These are phyloP conservation scores for Scomber colias DNA, from an alignment of 2,113 vertebrate genomes.

Conservation along the genomic window DNA sequence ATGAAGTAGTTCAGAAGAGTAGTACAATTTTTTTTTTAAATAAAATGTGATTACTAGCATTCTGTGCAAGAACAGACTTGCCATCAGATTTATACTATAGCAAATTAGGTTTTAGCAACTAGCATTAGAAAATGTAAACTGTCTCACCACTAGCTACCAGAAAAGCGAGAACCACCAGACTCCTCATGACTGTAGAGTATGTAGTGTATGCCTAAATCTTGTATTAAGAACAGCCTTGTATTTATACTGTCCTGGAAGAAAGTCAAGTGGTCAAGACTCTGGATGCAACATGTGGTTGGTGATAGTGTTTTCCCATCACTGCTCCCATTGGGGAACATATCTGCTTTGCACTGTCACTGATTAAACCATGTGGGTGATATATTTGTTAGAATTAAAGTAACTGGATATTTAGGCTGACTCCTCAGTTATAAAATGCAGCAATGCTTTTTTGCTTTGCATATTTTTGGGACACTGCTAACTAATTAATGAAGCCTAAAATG, in stretches of 20 bases:
- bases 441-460: background rate
- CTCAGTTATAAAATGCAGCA: background rate
- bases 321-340: background rate
- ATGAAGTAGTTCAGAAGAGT: background rate
- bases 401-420: background rate
- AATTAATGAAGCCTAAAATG: background rate
- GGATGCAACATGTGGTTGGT: constrained; percentile 41
- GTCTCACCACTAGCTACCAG: constrained; percentile 73
- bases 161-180: constrained; percentile 72
- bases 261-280: constrained; percentile 27
- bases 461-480: background rate
- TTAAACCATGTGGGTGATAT: background rate
- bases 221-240: background rate
- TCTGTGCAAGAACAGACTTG: background rate
- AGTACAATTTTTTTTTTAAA: background rate
- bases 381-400: constrained; percentile 21
- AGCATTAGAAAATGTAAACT: background rate
- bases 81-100: background rate
- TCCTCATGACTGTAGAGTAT: constrained; percentile 67
- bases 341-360: background rate
- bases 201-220: background rate
- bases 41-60: background rate
- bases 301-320: constrained; percentile 64
- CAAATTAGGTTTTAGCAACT: background rate
- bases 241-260: constrained; percentile 67